Evolutionary conservation across 2,888 invertebrate genomes (phyloP).

Genomic region (Drosophila incognita): DNA sequence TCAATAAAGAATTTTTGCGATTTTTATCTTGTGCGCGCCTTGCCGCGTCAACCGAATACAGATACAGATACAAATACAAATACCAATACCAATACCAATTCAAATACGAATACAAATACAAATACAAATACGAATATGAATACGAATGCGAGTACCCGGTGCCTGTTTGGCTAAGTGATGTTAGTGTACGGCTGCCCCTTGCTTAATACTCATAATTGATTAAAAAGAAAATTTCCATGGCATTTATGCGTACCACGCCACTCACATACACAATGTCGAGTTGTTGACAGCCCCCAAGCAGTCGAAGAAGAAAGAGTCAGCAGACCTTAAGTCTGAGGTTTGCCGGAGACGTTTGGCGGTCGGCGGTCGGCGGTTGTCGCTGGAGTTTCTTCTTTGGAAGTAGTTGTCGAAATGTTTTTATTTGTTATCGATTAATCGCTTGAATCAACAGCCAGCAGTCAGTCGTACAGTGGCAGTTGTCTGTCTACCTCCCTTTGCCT

Average conservation of each 20-base stretch:
- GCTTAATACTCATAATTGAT: slow-evolving; percentile 78
- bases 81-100: slow-evolving; percentile 27
- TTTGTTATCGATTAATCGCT: slow-evolving; percentile 81
- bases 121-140: slow-evolving; percentile 20
- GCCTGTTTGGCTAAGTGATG: slow-evolving; percentile 30
- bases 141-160: slow-evolving; percentile 22
- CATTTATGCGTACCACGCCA: slow-evolving; percentile 80
- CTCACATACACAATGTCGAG: slow-evolving; percentile 75
- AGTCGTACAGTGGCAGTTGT: slow-evolving; percentile 57
- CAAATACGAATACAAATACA: slow-evolving; percentile 8
- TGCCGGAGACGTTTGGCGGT: neutral
- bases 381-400: slow-evolving; percentile 69
- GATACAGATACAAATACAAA: slow-evolving; percentile 33
- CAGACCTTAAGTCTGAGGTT: slow-evolving; percentile 2
- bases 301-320: slow-evolving; percentile 3
- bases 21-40: slow-evolving; percentile 70
- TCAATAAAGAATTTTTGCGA: slow-evolving; percentile 81
- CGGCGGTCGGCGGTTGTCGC: neutral
- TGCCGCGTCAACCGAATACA: slow-evolving; percentile 54
- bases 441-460: slow-evolving; percentile 69
- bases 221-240: slow-evolving; percentile 81
- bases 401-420: slow-evolving; percentile 81
- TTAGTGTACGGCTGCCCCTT: slow-evolving; percentile 54
- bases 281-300: slow-evolving; percentile 69
- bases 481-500: slow-evolving; percentile 13